A percentile compares a stretch with the other conserved stretches of the same genome.
Conservation (phyloP, 2,797 vertebrate species). For the Coregonus suidteri region DNA sequence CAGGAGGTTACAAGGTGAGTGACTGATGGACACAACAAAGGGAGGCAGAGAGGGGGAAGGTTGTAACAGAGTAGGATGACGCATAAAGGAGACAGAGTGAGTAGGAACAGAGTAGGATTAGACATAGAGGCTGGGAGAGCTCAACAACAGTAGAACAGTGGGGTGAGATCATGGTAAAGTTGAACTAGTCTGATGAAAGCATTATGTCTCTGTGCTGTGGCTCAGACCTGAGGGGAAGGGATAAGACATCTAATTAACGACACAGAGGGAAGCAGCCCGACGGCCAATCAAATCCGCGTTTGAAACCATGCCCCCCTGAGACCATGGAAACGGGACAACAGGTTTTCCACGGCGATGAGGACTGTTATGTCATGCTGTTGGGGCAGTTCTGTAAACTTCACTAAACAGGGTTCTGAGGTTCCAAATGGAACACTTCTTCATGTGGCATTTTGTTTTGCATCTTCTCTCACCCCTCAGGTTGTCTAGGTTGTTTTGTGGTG, state of each 20-base stretch:
- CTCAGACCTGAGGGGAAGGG: constrained; percentile 49
- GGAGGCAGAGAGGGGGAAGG: neutral
- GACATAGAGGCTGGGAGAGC: neutral
- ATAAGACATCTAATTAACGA: constrained; percentile 69
- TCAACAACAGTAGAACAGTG: neutral
- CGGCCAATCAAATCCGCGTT: constrained; percentile 65
- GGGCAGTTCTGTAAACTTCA: constrained; percentile 1
- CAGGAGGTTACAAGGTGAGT: neutral
- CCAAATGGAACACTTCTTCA: no score
- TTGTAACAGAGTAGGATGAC: neutral
- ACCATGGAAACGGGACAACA: constrained; percentile 59
- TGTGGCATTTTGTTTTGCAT: constrained; percentile 21
- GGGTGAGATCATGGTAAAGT: neutral
- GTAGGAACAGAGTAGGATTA: neutral
- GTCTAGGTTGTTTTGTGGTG: constrained; percentile 35
- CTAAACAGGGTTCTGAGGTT: neutral
- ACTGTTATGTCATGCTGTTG: constrained; percentile 44
- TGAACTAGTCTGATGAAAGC: constrained; percentile 31
- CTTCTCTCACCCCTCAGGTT: constrained; percentile 26
- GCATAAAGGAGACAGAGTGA: neutral
- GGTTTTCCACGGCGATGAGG: constrained; percentile 50
- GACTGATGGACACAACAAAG: neutral
- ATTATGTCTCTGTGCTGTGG: constrained; percentile 57
- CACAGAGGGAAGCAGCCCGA: constrained; percentile 61
- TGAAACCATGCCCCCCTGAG: constrained; percentile 60